Evolutionary conservation across 1,140 invertebrate species (phyloP).

Genomic region (Drosophila nebulosa): DNA sequence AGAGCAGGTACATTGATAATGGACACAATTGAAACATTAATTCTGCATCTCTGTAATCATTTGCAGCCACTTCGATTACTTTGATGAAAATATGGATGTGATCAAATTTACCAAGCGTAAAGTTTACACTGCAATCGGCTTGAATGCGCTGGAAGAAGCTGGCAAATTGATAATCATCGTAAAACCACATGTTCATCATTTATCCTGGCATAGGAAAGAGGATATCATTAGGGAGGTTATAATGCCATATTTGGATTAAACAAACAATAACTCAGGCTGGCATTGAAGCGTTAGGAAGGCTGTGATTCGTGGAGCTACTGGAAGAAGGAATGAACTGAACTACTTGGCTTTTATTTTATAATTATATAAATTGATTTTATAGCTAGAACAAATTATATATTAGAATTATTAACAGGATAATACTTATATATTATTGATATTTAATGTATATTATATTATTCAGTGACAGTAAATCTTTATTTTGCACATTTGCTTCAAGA

Average conservation of each 20-base stretch:
- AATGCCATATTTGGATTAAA: constrained; percentile 88
- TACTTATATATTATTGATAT: not conserved
- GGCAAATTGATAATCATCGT: constrained; percentile 86
- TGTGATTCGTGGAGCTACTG: constrained; percentile 43
- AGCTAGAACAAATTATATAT: not conserved
- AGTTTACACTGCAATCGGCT: constrained; percentile 89
- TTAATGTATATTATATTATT: too few species aligned
- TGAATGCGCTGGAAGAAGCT: constrained; percentile 86
- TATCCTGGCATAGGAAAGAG: constrained; percentile 90
- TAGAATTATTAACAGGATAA: not conserved
- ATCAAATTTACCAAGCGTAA: constrained; percentile 86
- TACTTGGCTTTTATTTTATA: not conserved
- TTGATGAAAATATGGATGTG: constrained; percentile 87
- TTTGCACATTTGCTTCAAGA: too few species aligned
- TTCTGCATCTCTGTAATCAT: not conserved
- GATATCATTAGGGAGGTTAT: constrained; percentile 90
- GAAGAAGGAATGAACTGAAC: constrained; percentile 12
- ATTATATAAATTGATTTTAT: not conserved
- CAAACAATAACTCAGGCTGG: not conserved
- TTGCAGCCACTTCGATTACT: constrained; percentile 90
- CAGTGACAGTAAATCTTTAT: too few species aligned
- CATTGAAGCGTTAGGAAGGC: constrained; percentile 20
- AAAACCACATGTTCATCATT: constrained; percentile 88
- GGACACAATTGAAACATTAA: not conserved
- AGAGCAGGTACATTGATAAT: constrained; percentile 87